Base-by-base conservation (phyloP, 2,888 invertebrate species). In the Fabriciana adippe region DNA sequence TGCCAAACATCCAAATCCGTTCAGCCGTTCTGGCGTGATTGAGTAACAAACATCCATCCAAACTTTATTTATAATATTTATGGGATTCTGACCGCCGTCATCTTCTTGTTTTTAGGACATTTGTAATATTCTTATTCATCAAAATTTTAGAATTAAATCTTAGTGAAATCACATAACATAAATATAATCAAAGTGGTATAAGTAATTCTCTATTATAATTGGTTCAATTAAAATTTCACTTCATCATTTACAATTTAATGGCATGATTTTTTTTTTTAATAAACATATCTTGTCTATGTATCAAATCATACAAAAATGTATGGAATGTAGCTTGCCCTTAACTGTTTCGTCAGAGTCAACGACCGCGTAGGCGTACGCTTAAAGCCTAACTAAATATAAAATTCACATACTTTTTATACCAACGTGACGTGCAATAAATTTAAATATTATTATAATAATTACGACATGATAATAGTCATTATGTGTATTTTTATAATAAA, bases 261-360 rank as follows among this genome's bases (percentile, higher is more conserved):
- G 16, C 35, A 51, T 41, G 1, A 5, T 18, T 35, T 26, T 59
- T 61, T 48, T 51, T 61, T 13, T 35, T 14, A 26, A 4, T 26
- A 26, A 26, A 26, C 11, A 16, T 51, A 51, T 51, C 15, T 16
- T 15, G 16, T 51, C 50, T 51, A 51, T 51, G 4, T 6, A 51
- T 51, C 41, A 50, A 61, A 59, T 59, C 35, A 61, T 16, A 51
- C 50, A 61, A 16, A 61, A 61, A 61, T 61, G 41, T 61, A 41
- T 53, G 41, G 61, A 61, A 61, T 61, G 61, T 51, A 50, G 50
- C 53, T 54, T 45, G 50, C 62, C 63, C 55, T 55, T 63, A 63
- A 54, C 21, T 54, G 63, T 66, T 61, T 54, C 35, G 60, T 55
- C 55, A 61, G 55, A 18, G 66, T 66, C 66, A 66, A 66, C 55